Evolutionary conservation across 2,888 invertebrate species (phyloP), one percentile per base, ranked within the genome.

Genomic region (Hypomecis atomaria): DNA sequence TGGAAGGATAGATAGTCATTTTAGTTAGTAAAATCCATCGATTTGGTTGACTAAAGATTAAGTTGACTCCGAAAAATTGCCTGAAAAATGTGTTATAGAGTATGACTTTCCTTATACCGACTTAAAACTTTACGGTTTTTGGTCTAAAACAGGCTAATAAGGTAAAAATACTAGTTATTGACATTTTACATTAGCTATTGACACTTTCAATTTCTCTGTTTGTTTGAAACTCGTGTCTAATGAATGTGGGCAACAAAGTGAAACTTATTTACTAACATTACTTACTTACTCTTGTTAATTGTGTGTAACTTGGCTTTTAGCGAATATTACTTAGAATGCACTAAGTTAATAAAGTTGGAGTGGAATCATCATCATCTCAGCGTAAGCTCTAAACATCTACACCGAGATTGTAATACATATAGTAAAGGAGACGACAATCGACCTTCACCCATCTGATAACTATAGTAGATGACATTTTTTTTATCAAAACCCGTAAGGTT

Each of bases 191-290:
- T 44, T 11, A 43, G 38, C 49, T 37, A 36, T 38, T 43, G 44
- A 34, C 53, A 65, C 65, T 65, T 61, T 65, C 65, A 65, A 53
- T 65, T 53, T 53, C 53, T 43, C 3, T 53, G 57, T 65, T 65
- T 53, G 57, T 60, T 60, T 48, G 36, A 34, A 36, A 49, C 55
- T 49, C 43, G 11, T 33, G 47, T 33, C 47, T 65, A 65, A 65
- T 58, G 60, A 37, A 57, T 60, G 59, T 65, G 13, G 65, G 65
- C 60, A 65, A 55, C 52, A 53, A 54, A 54, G 57, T 53, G 65
- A 65, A 65, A 61, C 60, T 58, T 50, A 52, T 56, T 49, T 10
- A 40, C 64, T 56, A 65, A 59, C 59, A 65, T 43, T 45, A 23
- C 37, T 4, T 53, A 50, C 23, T 23, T 33, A 37, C 45, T 13